Base-by-base conservation (phyloP, 2,113 vertebrate species). In the Apeltes quadracus region DNA sequence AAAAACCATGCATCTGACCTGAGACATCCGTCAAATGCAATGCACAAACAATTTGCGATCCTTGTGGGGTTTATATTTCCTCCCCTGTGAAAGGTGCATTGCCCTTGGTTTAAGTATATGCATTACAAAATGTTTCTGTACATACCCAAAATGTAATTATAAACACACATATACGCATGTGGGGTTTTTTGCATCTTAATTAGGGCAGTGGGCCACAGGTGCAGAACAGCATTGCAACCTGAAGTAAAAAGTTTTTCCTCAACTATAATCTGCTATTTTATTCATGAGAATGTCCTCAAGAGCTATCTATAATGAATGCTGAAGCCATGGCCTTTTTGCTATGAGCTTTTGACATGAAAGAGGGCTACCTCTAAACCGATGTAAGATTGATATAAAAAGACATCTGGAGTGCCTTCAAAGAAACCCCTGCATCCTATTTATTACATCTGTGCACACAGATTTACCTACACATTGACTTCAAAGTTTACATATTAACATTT, bases 291-390 rank as follows among this genome's bases (percentile, higher is more conserved):
- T 89, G 83, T 90, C 90, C 84, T 86, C 76, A 88, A 78, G 72
- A 82, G 79, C 69, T 72, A 88, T 91, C 72, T 76, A 90, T 91
- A 88, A 93, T 91, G 72, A 87, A 93, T 91, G 86, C 75, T 81
- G 73, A 88, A 91, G 87, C 87, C 83, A 76, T 73, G 85, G 82
- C 85, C 90, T 88, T 91, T 87, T 82, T 84, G 78, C 90, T 83
- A 85, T 79, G 86, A 91, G 90, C 83, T 89, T 91, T 88, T 79
- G 78, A 91, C 89, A 92, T 92, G 89, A 93, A 93, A 92, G 90
- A 83, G 86, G 85, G 79, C 84, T 92, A 89, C 86, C 87, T 93
- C 90, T 80, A 86, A 88, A 89, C 81, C 85, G 88, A 85, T 90
- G 79, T 90, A 88, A 89, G 86, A 88, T 86, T 88, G 84, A 85